These are phyloP conservation scores for Cephalotes varians DNA, from an alignment of 2,888 invertebrate species.

Conservation along the genomic window DNA sequence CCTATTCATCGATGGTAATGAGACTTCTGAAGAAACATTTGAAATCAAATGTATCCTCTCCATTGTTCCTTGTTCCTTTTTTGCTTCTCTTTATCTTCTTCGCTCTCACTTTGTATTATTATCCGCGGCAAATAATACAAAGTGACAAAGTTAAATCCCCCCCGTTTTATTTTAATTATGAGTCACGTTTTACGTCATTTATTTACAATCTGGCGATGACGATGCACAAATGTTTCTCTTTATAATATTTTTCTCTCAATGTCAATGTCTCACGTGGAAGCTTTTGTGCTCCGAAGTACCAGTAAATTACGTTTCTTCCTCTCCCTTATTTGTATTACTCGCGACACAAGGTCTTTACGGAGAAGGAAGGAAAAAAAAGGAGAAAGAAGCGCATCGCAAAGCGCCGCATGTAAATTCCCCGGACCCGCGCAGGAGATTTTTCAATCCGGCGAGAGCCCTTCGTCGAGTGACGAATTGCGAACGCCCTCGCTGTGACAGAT, in stretches of 20 bases:
- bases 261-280: background rate
- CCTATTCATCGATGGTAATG: constrained; percentile 44
- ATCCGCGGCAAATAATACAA: constrained; percentile 1
- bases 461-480: constrained; percentile 75
- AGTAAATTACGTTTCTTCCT: constrained; percentile 24
- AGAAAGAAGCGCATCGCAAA: constrained; percentile 14
- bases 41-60: constrained; percentile 3
- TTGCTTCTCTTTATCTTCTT: background rate
- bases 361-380: background rate
- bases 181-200: constrained; percentile 1
- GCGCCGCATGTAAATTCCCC: constrained; percentile 64
- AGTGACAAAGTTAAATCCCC: constrained; percentile 20
- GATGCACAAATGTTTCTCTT: background rate
- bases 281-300: constrained; percentile 27
- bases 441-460: constrained; percentile 65
- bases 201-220: constrained; percentile 18
- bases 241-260: constrained; percentile 1
- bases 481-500: constrained; percentile 79
- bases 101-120: constrained; percentile 21
- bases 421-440: constrained; percentile 65
- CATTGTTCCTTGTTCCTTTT: constrained; percentile 28
- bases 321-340: constrained; percentile 33
- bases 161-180: constrained; percentile 11
- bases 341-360: constrained; percentile 22
- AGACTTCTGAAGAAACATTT: constrained; percentile 36